phyloP scores from a whole-genome alignment of 23 tunicate species.

The Corella eumyota region DNA sequence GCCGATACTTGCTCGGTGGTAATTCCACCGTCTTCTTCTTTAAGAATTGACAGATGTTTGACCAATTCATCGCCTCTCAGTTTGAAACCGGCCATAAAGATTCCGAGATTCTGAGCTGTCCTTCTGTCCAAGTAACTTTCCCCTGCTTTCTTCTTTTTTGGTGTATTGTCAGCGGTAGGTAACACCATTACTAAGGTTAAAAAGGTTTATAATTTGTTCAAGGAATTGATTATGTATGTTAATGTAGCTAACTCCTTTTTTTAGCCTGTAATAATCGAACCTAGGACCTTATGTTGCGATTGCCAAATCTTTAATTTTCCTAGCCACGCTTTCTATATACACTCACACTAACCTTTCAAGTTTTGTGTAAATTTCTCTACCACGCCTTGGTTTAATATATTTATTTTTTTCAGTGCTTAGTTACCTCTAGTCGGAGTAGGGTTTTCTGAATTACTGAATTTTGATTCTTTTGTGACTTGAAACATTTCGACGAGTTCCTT shows the following conservation, averaged over 20 bases:
- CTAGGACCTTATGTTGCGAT: no score
- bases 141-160: conserved; percentile 12
- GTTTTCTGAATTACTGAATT: not conserved
- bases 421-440: no score
- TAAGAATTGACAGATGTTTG: conserved; percentile 22
- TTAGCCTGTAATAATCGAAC: no score
- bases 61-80: conserved; percentile 40
- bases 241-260: no score
- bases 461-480: conserved; percentile 17
- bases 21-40: conserved; percentile 38
- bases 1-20: conserved; percentile 28
- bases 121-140: conserved; percentile 46
- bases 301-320: no score
- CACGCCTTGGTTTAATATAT: no score
- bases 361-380: no score
- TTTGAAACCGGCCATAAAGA: conserved; percentile 62
- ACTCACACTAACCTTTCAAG: no score
- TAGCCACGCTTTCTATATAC: no score
- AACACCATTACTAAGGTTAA: not conserved
- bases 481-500: conserved; percentile 23
- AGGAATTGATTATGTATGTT: no score
- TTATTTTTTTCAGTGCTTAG: no score
- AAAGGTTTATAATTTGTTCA: not conserved
- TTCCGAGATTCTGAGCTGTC: conserved; percentile 69
- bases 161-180: conserved; percentile 1